Evolutionary conservation across 1,140 invertebrate genomes (phyloP), one percentile per base, ranked within the genome.

Genomic region (Pseudomyrmex cubaensis): DNA sequence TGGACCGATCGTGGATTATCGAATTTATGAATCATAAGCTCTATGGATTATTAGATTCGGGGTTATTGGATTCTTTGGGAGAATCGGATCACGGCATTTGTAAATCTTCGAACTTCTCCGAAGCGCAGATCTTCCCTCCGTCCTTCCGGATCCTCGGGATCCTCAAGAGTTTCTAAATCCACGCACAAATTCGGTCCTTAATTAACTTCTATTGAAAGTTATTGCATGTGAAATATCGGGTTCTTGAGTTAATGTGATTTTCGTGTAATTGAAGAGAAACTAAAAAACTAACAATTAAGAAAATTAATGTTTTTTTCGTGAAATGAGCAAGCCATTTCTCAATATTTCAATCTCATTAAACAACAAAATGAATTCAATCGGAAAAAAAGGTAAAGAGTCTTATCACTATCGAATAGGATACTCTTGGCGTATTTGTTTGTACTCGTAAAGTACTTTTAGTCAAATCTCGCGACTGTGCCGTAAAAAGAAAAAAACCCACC

Each of bases 291-390:
- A 35, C 5, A 35, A 25, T 25, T 3, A 25, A 35, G 5, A 35
- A 35, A 7, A 7, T 35, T 35, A 4, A 7, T 35, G 35, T 4
- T 7, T 35, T 7, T 35, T 35, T 7, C 5, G 35, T 7, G 5
- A 35, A 35, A 35, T 35, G 35, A 35, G 0, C 0, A 35, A 35
- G 5, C 0, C 35, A 35, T 7, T 5, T 35, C 35, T 0, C 35
- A 4, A 35, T 35, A 35, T 35, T 35, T 35, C 7, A 35, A 50
- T 25, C 22, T 7, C 1, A 44, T 15, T 13, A 52, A 25, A 35
- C 13, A 72, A 75, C 22, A 64, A 3, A n/a, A 22, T 59, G 13
- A 46, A 57, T 73, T 62, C 17, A 35, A 63, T 64, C 13, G 15
- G 5, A 1, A 15, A 2, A 66, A 35, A 48, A 20, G 35, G 5